Evolutionary conservation across 2,113 vertebrate species (phyloP).

Genomic region (Pelecanoides urinatrix): DNA sequence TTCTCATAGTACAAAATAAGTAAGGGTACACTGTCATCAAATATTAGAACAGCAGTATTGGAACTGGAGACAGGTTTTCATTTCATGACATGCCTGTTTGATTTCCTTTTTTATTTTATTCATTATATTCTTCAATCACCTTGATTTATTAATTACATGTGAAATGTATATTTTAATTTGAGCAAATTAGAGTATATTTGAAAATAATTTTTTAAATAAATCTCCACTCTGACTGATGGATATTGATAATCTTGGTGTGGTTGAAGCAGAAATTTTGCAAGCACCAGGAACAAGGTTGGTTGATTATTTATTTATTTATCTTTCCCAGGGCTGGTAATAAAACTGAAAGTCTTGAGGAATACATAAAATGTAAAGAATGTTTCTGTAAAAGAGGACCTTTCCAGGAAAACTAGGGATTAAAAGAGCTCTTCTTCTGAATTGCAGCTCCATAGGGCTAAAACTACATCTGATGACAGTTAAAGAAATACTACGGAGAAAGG

Average conservation of each 20-base stretch:
- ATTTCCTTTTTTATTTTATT: conserved; percentile 34
- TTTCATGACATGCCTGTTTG: background rate
- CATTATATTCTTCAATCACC: background rate
- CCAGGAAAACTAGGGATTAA: background rate
- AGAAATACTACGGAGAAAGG: background rate
- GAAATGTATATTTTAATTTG: conserved; percentile 10
- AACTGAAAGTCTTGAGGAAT: background rate
- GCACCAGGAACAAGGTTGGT: background rate
- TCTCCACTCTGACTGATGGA: background rate
- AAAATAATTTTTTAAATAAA: background rate
- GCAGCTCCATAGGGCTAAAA: background rate
- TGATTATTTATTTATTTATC: background rate
- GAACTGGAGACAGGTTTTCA: background rate
- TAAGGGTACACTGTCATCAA: background rate
- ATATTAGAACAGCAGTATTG: background rate
- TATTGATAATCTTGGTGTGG: background rate
- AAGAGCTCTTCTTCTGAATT: background rate
- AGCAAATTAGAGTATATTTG: background rate
- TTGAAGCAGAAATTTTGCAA: background rate
- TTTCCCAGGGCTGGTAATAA: background rate
- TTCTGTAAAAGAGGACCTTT: background rate
- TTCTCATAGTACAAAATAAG: background rate
- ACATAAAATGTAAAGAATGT: background rate
- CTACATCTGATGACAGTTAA: background rate
- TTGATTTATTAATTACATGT: background rate